Base-by-base conservation (phyloP, 2,888 invertebrate genomes). In the Hedychridium roseum region DNA sequence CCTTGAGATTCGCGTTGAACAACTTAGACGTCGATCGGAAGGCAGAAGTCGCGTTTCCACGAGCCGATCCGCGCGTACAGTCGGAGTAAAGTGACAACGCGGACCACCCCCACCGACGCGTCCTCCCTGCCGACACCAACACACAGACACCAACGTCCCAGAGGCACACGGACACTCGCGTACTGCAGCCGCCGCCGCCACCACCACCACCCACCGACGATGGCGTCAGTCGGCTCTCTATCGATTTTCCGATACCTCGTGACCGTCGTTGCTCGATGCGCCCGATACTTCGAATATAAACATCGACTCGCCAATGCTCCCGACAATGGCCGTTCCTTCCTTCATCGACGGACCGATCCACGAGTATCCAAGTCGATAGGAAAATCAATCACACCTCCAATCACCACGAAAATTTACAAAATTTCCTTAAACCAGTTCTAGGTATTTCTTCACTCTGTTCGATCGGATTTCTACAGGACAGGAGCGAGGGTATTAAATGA, bases 211-310 rank as follows among this genome's bases (percentile, higher is more conserved):
- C 7, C 42, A 11, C 45, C 32, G 39, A 32, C 52, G 54, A 62
- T 61, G 62, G 71, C 74, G 73, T 71, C 68, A 68, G 66, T 68
- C 70, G 58, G 68, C 68, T 66, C 68, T 67, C 70, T 76, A 76
- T 76, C 76, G 76, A 76, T 76, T 76, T 76, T 76, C 74, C 76
- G 68, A 76, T 76, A 76, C 71, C 75, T 70, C 71, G 76, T 74
- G 73, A 73, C 74, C 71, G 65, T 64, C 63, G 71, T 67, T 62
- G 72, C 65, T 75, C 74, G 75, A 74, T 74, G 74, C 68, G 67
- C 67, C 48, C 71, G 64, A 68, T 70, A 69, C 59, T 60, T 60
- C 57, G 64, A 60, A 62, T 59, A 68, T 67, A 70, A 71, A 66
- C 68, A 70, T 66, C 66, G 67, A 66, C 70, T 64, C 57, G 58